Percentiles rank a stretch among this genome's conserved stretches.
Conservation (phyloP, 1,140 invertebrate genomes). For the Neodiprion pinetum region DNA sequence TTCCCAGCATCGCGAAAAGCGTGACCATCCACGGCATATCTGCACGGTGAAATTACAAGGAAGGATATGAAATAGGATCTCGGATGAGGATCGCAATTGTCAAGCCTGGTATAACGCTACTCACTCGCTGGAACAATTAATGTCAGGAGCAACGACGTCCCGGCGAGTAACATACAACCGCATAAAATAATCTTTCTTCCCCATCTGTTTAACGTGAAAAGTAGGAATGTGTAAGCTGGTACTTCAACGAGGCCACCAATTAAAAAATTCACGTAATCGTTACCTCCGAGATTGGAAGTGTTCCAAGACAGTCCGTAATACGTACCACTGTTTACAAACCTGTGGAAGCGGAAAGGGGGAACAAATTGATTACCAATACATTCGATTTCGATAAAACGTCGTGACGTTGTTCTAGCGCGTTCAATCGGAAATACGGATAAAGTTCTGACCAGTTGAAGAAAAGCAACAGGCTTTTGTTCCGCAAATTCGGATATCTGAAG, state of each 20-base stretch:
- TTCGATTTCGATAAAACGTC: constrained; percentile 7
- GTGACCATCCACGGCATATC: constrained; percentile 69
- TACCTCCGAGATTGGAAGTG: constrained; percentile 75
- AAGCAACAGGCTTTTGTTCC: constrained; percentile 74
- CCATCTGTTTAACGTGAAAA: constrained; percentile 76
- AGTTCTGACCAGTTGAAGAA: constrained; percentile 78
- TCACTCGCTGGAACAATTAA: constrained; percentile 67
- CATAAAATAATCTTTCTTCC: constrained; percentile 75
- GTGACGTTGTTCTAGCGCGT: neutral
- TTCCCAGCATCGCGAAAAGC: constrained; percentile 79
- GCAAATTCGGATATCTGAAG: constrained; percentile 74
- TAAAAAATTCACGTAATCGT: constrained; percentile 78
- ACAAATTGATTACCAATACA: constrained; percentile 14
- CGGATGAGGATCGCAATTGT: constrained; percentile 8
- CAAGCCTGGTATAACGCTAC: constrained; percentile 18
- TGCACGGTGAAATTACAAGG: constrained; percentile 48
- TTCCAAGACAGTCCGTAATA: constrained; percentile 87
- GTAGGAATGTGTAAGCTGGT: constrained; percentile 74
- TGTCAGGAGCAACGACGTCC: constrained; percentile 67
- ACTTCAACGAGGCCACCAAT: constrained; percentile 80
- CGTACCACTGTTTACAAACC: constrained; percentile 80
- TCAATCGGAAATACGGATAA: neutral
- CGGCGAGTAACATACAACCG: constrained; percentile 74
- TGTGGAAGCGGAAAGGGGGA: constrained; percentile 48
- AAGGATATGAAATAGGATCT: constrained; percentile 25